Conservation (phyloP, 1,140 invertebrate species). For the silkworm (Bombyx mori) region DNA sequence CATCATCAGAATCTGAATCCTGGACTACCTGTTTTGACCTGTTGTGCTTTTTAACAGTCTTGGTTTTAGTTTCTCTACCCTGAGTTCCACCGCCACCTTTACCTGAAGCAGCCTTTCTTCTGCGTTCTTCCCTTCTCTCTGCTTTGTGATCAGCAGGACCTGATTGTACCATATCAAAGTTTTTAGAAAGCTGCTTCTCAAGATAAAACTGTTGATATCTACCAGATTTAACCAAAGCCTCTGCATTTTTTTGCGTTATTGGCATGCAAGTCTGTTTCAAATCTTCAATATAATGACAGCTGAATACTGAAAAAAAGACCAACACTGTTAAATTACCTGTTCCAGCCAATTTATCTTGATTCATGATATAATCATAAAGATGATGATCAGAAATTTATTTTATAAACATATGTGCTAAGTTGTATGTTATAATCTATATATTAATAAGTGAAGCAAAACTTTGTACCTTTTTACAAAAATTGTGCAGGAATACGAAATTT, state of each 20-base stretch:
- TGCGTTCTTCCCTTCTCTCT: slow-evolving; percentile 88
- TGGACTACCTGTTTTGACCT: slow-evolving; percentile 60
- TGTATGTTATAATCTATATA: too few species aligned
- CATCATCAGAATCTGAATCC: slow-evolving; percentile 77
- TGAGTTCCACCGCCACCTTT: slow-evolving; percentile 92
- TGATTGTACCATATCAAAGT: slow-evolving; percentile 45
- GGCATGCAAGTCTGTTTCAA: slow-evolving; percentile 78
- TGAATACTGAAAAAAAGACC: slow-evolving; percentile 62
- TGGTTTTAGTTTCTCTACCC: slow-evolving; percentile 96
- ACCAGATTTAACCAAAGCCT: slow-evolving; percentile 79
- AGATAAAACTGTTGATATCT: slow-evolving; percentile 75
- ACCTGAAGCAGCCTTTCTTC: slow-evolving; percentile 88
- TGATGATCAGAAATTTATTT: too few species aligned
- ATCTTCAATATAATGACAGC: slow-evolving; percentile 78
- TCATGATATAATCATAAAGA: too few species aligned
- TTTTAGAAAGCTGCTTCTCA: slow-evolving; percentile 73
- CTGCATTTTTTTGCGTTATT: slow-evolving; percentile 81
- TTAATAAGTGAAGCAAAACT: too few species aligned
- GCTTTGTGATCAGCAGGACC: slow-evolving; percentile 73
- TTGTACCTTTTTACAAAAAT: too few species aligned
- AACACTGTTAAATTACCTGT: slow-evolving; percentile 12
- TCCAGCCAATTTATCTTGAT: too few species aligned
- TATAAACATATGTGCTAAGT: too few species aligned
- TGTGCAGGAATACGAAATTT: too few species aligned
- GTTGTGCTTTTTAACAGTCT: slow-evolving; percentile 87